Percentiles rank a stretch among this genome's conserved stretches.
These are phyloP conservation scores for Eudyptes chrysolophus DNA, from an alignment of 2,113 vertebrate genomes.

Conservation along the genomic window DNA sequence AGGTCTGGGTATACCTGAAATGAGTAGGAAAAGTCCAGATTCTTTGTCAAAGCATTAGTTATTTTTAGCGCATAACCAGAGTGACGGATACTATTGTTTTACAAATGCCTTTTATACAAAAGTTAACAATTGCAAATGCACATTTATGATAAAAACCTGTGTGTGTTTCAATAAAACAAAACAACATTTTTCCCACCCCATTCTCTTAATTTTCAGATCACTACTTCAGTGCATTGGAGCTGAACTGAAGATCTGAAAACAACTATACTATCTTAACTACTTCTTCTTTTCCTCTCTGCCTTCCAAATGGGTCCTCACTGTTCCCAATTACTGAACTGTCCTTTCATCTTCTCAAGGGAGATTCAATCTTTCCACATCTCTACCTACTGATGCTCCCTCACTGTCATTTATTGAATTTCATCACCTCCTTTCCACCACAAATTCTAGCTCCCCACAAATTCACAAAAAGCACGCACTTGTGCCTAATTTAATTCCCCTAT, in stretches of 20 bases:
- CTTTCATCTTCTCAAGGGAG: conserved; percentile 27
- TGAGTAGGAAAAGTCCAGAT: not conserved
- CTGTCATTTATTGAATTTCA: not conserved
- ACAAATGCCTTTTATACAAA: not conserved
- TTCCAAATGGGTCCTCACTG: conserved; percentile 2
- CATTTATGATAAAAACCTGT: not conserved
- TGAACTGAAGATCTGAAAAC: conserved; percentile 1
- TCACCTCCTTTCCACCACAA: not conserved
- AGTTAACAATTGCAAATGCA: not conserved
- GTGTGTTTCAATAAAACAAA: not conserved
- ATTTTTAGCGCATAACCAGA: not conserved
- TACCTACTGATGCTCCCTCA: not conserved
- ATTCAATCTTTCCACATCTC: conserved; percentile 25
- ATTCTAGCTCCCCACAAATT: not conserved
- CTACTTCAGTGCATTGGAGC: not conserved
- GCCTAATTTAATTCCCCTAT: not conserved
- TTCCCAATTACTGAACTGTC: conserved; percentile 24
- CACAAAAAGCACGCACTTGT: not conserved
- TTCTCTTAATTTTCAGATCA: conserved; percentile 2
- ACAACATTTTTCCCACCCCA: not conserved
- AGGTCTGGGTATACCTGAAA: not conserved
- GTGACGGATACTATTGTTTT: not conserved
- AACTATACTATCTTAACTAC: not conserved
- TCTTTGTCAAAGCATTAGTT: not conserved
- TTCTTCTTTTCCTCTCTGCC: not conserved